Base-by-base conservation (phyloP, 2,113 vertebrate species). In the Tragelaphus strepsiceros region DNA sequence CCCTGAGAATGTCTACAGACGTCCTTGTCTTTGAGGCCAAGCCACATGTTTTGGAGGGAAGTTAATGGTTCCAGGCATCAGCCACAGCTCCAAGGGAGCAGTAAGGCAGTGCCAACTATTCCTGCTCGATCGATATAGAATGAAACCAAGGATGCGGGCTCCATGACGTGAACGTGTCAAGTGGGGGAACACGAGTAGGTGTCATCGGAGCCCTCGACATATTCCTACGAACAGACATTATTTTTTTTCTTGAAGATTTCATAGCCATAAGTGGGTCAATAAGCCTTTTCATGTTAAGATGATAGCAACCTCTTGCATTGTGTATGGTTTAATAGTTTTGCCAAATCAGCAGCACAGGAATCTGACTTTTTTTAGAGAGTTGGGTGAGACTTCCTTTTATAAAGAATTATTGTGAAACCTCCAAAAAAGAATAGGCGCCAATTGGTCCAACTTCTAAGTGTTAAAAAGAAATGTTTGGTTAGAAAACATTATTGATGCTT, bases 311-410 rank as follows among this genome's bases (percentile, higher is more conserved):
- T 95, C 35, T 7, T 87, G 32, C 0, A 0, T 71, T 97, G 51
- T 83, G n/a, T 93, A 16, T 62, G 49, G 5, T 93, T 21, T 96
- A 77, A 71, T 85, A 19, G 94, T 91, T 91, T 93, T 90, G 78
- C 89, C 93, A 13, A 98, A 97, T 89, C 94, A 97, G 97, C 94
- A 98, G 89, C 96, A 97, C 94, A 96, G 97, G 54, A 93, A 91
- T 88, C 62, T 93, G 85, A 80, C n/a, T n/a, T 91, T 58, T 89
- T 85, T 96, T 9, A 62, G 35, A 74, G 28, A 85, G 2, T 53
- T 67, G 43, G 2, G 8, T 95, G 80, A 88, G 35, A 77, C 61
- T 95, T 92, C 51, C 35, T 96, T 88, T 92, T 26, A 62, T n/a
- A 24, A 30, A 94, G 21, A 85, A 89, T n/a, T 74, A 35, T n/a